Percentiles rank a stretch among this genome's conserved stretches.
Conservation (phyloP, 2,888 invertebrate genomes). For the Ptilodon capucinus region DNA sequence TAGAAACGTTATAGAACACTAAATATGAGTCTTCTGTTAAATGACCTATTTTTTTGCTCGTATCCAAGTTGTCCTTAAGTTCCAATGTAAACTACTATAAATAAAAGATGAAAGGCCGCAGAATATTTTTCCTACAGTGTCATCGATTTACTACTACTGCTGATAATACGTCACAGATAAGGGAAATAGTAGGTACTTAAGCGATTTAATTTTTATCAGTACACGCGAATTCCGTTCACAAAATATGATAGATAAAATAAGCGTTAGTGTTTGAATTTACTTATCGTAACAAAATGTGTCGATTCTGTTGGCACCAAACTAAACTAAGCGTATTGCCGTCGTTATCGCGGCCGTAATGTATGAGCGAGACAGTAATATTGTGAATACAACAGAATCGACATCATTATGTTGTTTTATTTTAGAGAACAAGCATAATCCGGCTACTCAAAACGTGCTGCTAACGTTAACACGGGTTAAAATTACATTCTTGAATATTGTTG, state of each 20-base stretch:
- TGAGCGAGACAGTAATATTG: too few relatives aligned
- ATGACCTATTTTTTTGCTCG: not conserved
- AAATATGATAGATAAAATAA: not conserved
- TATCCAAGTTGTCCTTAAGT: not conserved
- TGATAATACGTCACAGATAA: conserved; percentile 41
- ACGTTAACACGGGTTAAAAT: not conserved
- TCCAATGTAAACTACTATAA: not conserved
- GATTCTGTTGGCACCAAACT: too few relatives aligned
- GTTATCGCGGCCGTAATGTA: too few relatives aligned
- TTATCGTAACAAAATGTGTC: not conserved
- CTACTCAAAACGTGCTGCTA: not conserved
- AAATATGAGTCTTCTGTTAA: too few relatives aligned
- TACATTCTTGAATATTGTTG: not conserved
- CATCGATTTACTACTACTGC: not conserved
- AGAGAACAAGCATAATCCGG: not conserved
- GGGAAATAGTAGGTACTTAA: conserved; percentile 11
- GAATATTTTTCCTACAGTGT: not conserved
- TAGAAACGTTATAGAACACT: not conserved
- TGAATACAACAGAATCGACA: too few relatives aligned
- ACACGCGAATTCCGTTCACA: conserved; percentile 24
- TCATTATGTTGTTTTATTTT: not conserved
- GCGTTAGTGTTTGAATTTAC: not conserved
- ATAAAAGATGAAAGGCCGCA: not conserved
- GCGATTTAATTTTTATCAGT: conserved; percentile 33
- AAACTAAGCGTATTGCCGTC: too few relatives aligned